A percentile compares a stretch with the other conserved stretches of the same genome.
phyloP scores from a whole-genome alignment of 30 jellyfish, hydroid and myxozoan species.

The Morbakka virulenta region DNA sequence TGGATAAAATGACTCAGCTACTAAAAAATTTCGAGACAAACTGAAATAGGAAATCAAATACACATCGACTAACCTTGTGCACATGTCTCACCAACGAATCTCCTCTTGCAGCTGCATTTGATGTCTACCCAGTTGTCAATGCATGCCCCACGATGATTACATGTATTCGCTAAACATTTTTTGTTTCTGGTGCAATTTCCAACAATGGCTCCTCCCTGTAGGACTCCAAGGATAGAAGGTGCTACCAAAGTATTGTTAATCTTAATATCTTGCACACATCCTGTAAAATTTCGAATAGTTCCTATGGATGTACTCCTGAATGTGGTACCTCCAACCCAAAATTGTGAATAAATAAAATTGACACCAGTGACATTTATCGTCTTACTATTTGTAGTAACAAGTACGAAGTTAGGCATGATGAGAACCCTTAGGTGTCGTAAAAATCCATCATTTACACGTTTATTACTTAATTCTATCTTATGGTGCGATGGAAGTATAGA shows the following conservation, averaged over 20 bases:
- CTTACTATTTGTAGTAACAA: constrained; percentile 1
- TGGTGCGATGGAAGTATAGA: no score
- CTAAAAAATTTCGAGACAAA: no score
- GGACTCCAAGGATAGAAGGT: constrained; percentile 17
- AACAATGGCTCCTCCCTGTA: constrained; percentile 15
- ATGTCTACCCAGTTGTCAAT: constrained; percentile 29
- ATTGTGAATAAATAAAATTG: no score
- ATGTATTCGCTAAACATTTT: constrained; percentile 18
- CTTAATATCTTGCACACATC: constrained; percentile 51
- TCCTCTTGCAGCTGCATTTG: constrained; percentile 41
- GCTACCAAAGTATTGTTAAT: not conserved
- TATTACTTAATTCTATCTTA: no score
- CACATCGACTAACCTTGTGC: constrained; percentile 7
- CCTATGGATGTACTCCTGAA: no score
- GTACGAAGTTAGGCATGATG: not conserved
- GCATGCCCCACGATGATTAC: constrained; percentile 42
- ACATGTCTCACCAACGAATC: constrained; percentile 36
- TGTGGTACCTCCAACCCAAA: no score
- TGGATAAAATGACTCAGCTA: no score
- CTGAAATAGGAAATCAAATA: no score
- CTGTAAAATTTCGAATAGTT: constrained; percentile 20
- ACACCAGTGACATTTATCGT: not conserved
- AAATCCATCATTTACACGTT: constrained; percentile 15
- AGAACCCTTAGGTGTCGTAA: constrained; percentile 26
- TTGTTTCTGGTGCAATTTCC: constrained; percentile 48